Base-by-base conservation (phyloP, 2,113 vertebrate species). In the Pithys albifrons region DNA sequence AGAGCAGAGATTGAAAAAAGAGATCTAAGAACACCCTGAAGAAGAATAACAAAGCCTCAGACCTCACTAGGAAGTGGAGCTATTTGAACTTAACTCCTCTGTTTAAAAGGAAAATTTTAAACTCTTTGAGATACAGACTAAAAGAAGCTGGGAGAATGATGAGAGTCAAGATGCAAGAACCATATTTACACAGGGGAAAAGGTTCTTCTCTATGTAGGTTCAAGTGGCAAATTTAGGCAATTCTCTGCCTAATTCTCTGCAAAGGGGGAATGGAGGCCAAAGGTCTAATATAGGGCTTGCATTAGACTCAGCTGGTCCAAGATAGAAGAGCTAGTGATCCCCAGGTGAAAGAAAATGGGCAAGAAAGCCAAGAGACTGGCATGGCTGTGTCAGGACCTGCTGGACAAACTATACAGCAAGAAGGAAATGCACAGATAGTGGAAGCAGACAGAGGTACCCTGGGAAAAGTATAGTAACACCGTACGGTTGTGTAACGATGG, bases 21-120 rank as follows among this genome's bases (percentile, higher is more conserved):
- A 12, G 5, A 85, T 70, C 75, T 73, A 85, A 80, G 91, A 94
- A 94, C 51, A 94, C 83, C 64, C 83, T 84, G 69, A 83, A 94
- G 85, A 95, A 93, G 85, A 92, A 75, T 76, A 95, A 90, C 41
- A 82, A 91, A 82, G 59, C 70, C 62, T 91, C 37, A 71, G 57
- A 66, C 80, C 51, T 90, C 92, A 80, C 67, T 62, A 70, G 71
- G 59, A 37, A 77, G 64, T 88, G 74, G 12, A 86, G 75, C 55
- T 92, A 88, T 83, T 88, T 92, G 79, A 94, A 94, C 54, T 55
- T 33, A 85, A 80, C 41, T 83, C 46, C 22, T 28, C 37, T 73
- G 14, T 76, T 91, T 93, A 92, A 88, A 91, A 91, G 41, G n/a
- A 88, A 66, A 29, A 83, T 92, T 92, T 88, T 66, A 85, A 90